phyloP scores from a whole-genome alignment of 1,140 invertebrate species.

The Drosophila burlai region DNA sequence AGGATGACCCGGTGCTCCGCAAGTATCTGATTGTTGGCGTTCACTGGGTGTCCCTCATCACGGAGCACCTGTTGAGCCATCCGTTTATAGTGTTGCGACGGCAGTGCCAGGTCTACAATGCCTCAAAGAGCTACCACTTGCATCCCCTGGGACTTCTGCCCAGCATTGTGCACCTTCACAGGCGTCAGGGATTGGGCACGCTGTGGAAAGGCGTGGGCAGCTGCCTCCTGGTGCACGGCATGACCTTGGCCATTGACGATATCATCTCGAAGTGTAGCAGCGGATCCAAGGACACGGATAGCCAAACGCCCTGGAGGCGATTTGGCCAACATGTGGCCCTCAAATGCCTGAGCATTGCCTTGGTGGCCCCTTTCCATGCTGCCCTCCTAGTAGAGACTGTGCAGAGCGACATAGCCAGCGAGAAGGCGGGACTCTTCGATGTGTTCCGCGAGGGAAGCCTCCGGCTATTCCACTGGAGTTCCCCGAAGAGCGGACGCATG shows the following conservation, averaged over 20 bases:
- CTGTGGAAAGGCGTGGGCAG: slow-evolving; percentile 98
- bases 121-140: slow-evolving; percentile 91
- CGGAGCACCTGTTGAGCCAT: slow-evolving; percentile 96
- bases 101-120: slow-evolving; percentile 96
- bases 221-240: slow-evolving; percentile 93
- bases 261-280: slow-evolving; percentile 94
- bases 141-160: slow-evolving; percentile 94
- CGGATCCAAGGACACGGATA: slow-evolving; percentile 95
- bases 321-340: slow-evolving; percentile 93
- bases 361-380: slow-evolving; percentile 96
- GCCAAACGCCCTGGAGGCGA: slow-evolving; percentile 87
- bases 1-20: slow-evolving; percentile 86
- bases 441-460: slow-evolving; percentile 95
- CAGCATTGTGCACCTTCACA: slow-evolving; percentile 92
- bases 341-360: slow-evolving; percentile 93
- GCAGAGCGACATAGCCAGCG: slow-evolving; percentile 97
- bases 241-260: slow-evolving; percentile 95
- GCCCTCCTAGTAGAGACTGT: slow-evolving; percentile 97
- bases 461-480: slow-evolving; percentile 92
- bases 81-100: slow-evolving; percentile 96
- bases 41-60: slow-evolving; percentile 91
- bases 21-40: slow-evolving; percentile 90
- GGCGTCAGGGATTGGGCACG: slow-evolving; percentile 93
- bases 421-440: slow-evolving; percentile 95
- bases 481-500: slow-evolving; percentile 92